Evolutionary conservation across 2,888 invertebrate species (phyloP).

Genomic region (Orthonychiurus folsomi): DNA sequence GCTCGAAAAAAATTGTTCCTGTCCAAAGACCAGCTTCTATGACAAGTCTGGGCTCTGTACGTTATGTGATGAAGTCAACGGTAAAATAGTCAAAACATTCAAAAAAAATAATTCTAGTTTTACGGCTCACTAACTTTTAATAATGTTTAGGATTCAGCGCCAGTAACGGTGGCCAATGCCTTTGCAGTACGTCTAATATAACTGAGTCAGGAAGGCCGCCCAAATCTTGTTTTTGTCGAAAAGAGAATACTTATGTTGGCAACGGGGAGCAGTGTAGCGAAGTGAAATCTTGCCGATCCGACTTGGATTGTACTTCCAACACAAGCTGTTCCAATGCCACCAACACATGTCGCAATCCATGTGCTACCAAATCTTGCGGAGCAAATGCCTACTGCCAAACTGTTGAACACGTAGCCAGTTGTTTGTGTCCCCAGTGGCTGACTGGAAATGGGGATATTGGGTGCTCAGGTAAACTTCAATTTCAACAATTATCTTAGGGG

Average conservation of each 20-base stretch:
- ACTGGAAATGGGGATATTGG: constrained; percentile 2
- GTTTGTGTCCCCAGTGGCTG: constrained; percentile 68
- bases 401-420: constrained; percentile 72
- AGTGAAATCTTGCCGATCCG: constrained; percentile 42
- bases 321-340: constrained; percentile 62
- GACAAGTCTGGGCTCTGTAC: constrained; percentile 48
- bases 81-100: neutral
- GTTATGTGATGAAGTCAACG: neutral
- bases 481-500: too few species aligned
- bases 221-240: neutral
- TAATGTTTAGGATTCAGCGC: neutral
- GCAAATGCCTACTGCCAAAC: constrained; percentile 80
- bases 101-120: too few species aligned
- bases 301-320: constrained; percentile 68
- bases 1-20: constrained; percentile 59
- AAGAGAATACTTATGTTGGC: neutral
- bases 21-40: constrained; percentile 69
- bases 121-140: neutral
- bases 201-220: too few species aligned
- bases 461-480: neutral
- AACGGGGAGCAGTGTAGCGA: neutral
- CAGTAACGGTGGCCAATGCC: neutral
- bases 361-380: constrained; percentile 54
- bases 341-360: neutral
- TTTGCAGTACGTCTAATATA: neutral